Percentiles rank a stretch among this genome's conserved stretches.
phyloP scores from a whole-genome alignment of 2,888 invertebrate species.

The Andrena minutula region DNA sequence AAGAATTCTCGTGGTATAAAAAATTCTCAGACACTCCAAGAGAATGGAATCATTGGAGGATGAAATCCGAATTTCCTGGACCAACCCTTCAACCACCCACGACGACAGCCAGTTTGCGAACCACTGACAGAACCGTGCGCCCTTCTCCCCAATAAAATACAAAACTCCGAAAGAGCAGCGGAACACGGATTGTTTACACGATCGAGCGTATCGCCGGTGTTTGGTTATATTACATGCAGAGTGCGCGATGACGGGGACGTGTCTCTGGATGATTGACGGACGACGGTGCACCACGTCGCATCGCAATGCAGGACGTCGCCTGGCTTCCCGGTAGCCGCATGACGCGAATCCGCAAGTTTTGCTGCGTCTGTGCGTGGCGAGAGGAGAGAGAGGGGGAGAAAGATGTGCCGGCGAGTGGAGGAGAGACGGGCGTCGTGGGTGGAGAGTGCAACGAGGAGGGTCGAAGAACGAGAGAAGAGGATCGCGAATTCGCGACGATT shows the following conservation, averaged over 20 bases:
- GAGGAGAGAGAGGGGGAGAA: slow-evolving; percentile 41
- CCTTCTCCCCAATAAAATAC: slow-evolving; percentile 21
- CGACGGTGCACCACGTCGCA: slow-evolving; percentile 77
- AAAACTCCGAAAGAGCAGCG: slow-evolving; percentile 44
- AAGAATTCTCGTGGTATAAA: neutral
- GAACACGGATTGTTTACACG: slow-evolving; percentile 71
- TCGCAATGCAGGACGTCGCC: slow-evolving; percentile 80
- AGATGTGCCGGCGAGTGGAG: slow-evolving; percentile 6
- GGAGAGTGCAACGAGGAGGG: neutral
- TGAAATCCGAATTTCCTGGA: neutral
- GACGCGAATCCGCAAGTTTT: slow-evolving; percentile 82
- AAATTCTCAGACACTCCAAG: no score
- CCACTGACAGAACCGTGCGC: slow-evolving; percentile 12
- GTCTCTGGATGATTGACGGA: slow-evolving; percentile 81
- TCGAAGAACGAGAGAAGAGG: slow-evolving; percentile 9
- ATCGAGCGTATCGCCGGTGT: slow-evolving; percentile 64
- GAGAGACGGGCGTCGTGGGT: slow-evolving; percentile 13
- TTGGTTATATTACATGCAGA: slow-evolving; percentile 77
- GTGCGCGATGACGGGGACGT: slow-evolving; percentile 79
- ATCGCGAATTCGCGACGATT: slow-evolving; percentile 59
- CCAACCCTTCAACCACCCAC: neutral
- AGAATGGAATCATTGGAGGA: no score
- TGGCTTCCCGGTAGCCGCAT: slow-evolving; percentile 83
- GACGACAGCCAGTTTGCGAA: slow-evolving; percentile 17
- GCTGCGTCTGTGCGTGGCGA: slow-evolving; percentile 61